Evolutionary conservation across 2,797 vertebrate species (phyloP).

Genomic region (Sebastes matsubarae): DNA sequence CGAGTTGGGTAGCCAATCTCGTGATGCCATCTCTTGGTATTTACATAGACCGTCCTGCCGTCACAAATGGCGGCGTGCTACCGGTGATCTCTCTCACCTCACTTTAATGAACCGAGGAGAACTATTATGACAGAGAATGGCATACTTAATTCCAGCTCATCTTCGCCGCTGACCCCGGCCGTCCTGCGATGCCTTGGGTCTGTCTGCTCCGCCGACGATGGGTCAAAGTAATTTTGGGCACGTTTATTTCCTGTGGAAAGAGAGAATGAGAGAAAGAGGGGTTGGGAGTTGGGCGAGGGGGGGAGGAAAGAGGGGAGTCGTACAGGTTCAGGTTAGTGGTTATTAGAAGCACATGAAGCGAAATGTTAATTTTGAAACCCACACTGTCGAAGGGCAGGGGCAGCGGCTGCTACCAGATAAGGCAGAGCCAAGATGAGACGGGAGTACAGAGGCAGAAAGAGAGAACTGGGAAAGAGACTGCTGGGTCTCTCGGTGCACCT

Average conservation of each 20-base stretch:
- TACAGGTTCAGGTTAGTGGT: slow-evolving; percentile 89
- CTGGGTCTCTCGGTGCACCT: slow-evolving; percentile 68
- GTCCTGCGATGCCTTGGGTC: slow-evolving; percentile 91
- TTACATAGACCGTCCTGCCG: slow-evolving; percentile 79
- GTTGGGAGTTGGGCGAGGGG: slow-evolving; percentile 35
- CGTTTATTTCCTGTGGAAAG: slow-evolving; percentile 96
- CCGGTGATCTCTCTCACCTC: slow-evolving; percentile 92
- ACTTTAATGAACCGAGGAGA: slow-evolving; percentile 95
- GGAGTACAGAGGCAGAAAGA: slow-evolving; percentile 65
- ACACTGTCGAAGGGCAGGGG: slow-evolving; percentile 86
- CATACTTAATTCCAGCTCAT: slow-evolving; percentile 99
- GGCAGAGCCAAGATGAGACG: slow-evolving; percentile 75
- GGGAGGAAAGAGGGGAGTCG: slow-evolving; percentile 45
- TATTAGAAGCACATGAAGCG: slow-evolving; percentile 99
- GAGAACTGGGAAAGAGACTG: slow-evolving; percentile 58
- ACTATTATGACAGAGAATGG: slow-evolving; percentile 96
- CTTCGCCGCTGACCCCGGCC: slow-evolving; percentile 89
- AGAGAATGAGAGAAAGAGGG: slow-evolving; percentile 56
- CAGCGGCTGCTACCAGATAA: slow-evolving; percentile 89
- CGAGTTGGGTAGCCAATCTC: slow-evolving; percentile 62
- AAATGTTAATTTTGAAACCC: slow-evolving; percentile 99
- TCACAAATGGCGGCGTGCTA: slow-evolving; percentile 79
- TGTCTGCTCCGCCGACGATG: slow-evolving; percentile 87
- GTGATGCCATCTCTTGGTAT: slow-evolving; percentile 76
- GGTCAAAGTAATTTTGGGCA: slow-evolving; percentile 98